Evolutionary conservation across 1,140 invertebrate species (phyloP), one percentile per base, ranked within the genome.

Genomic region (Trachymyrmex septentrionalis): DNA sequence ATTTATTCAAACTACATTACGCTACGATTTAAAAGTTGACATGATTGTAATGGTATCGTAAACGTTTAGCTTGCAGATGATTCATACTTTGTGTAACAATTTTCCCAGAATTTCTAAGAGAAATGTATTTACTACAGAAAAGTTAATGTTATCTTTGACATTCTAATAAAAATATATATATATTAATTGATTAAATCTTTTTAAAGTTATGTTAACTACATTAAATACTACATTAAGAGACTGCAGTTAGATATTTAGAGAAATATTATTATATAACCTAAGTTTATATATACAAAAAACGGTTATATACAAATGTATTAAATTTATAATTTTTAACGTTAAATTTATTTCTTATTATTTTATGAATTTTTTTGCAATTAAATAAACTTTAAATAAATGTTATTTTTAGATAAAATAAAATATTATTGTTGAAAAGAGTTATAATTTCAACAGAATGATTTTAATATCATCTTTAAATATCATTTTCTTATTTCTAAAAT

Each of bases 1-100:
- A 84, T 84, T 84, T 84, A 50, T 84, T 75, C 80, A 44, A 73
- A 84, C 14, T 61, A 7, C n/a, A 14, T 48, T 19, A 24, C 24
- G 10, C 55, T 19, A 21, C 3, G n/a, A 7, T 84, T 75, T 84
- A 84, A 50, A 55, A 57, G 21, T 30, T 19, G 16, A 53, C 24
- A 24, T 30, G 50, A 71, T 81, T 57, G 1, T 10, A 1, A 57
- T 27, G 6, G 38, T 71, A 55, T 12, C 14, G 24, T 67, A 53
- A 30, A 53, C 10, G 14, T 64, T 78, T 66, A 4, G n/a, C 12
- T 44, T 30, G 38, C 19, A n/a, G 4, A 7, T 12, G 12, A 64
- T 48, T 38, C 2, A 63, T 27, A 7, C 12, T 50, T n/a, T 9
- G 5, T 48, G 24, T 48, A 16, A 76, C 48, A 10, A 61, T 61